Evolutionary conservation across 2,113 vertebrate species (phyloP), one percentile per base, ranked within the genome.

Genomic region (Sphaerodactylus townsendi): DNA sequence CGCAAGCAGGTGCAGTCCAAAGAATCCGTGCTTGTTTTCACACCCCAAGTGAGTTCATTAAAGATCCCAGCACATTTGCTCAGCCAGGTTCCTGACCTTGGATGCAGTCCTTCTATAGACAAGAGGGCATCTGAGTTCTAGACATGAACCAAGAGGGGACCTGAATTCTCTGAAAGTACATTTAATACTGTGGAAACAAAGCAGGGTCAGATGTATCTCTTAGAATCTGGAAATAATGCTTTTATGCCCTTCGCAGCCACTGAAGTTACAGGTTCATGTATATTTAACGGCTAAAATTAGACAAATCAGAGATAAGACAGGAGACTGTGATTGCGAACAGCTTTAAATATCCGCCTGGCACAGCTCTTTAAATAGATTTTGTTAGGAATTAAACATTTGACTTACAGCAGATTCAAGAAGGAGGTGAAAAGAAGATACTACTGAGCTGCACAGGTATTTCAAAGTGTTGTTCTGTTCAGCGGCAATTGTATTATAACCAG

Each of bases 261-360:
- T 7, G 33, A 7, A 19, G 25, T 30, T 41, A 2, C 53, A n/a
- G 37, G 10, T 44, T n/a, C 5, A 30, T 25, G 41, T 46, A 25
- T 44, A 23, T 30, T 44, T 23, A n/a, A 39, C 37, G 62, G 37
- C 70, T 70, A 77, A 39, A 70, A 56, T 77, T 88, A 77, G 56
- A 50, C n/a, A 5, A 30, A 56, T 56, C 0, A 5, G 79, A 44
- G 3, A 71, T 72, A 80, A 80, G 79, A 50, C 65, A 56, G 48
- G 50, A 33, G 64, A 68, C 28, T 44, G 64, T 82, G 41, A n/a
- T 23, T 75, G 37, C 35, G 66, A 89, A 62, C 69, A 80, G 17
- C 33, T 53, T 84, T 69, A 77, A 84, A 77, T 84, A 68, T 69
- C 48, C 30, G 59, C 77, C 85, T 66, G 81, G n/a, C 76, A 56